Percentiles rank a stretch among this genome's conserved stretches.
Evolutionary conservation across 2,797 vertebrate genomes (phyloP).

Genomic region (Helicolenus hilgendorfi): DNA sequence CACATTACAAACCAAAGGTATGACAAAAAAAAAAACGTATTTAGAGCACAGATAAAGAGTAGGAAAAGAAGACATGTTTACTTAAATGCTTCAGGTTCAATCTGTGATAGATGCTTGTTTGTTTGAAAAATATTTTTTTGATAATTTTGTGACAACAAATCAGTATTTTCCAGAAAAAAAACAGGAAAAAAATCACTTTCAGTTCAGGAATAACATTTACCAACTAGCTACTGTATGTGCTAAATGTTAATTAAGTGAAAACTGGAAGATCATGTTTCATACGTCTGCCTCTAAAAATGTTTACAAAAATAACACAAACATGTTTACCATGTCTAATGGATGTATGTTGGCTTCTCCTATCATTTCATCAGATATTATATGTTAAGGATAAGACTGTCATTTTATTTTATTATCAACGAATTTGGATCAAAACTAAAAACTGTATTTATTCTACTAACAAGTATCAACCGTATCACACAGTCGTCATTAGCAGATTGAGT

Average conservation of each 20-base stretch:
- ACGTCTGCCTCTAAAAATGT: neutral
- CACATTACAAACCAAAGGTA: constrained; percentile 12
- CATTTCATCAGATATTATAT: neutral
- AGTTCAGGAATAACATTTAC: neutral
- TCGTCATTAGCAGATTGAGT: neutral
- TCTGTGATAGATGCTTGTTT: neutral
- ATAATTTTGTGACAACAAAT: neutral
- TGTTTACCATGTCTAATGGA: neutral
- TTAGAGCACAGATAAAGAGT: neutral
- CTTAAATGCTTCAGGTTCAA: neutral
- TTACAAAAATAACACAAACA: neutral
- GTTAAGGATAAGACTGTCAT: neutral
- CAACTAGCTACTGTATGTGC: neutral
- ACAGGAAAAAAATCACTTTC: neutral
- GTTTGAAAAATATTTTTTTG: neutral
- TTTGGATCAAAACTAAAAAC: neutral
- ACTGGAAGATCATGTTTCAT: neutral
- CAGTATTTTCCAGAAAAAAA: neutral
- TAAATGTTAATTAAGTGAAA: neutral
- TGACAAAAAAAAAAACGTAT: neutral
- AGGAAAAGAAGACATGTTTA: neutral
- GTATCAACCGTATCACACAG: neutral
- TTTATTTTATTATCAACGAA: neutral
- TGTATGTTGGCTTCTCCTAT: neutral
- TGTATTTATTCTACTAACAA: neutral